phyloP scores from a whole-genome alignment of 2,888 invertebrate genomes.

The Endomychus coccineus region DNA sequence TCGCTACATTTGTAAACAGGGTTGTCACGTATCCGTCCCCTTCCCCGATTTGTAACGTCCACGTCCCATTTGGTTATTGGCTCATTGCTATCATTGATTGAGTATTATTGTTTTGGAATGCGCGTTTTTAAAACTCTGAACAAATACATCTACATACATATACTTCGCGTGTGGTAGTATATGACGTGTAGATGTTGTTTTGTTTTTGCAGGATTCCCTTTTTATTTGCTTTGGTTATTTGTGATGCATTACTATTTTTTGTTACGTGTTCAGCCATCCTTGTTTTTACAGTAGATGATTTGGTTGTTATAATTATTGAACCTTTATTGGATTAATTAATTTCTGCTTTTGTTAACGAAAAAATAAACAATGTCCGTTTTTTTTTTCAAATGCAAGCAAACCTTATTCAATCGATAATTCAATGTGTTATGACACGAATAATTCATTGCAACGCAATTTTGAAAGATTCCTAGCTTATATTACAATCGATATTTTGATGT shows the following conservation, averaged over 20 bases:
- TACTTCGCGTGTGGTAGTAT: conserved; percentile 7
- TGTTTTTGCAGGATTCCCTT: conserved; percentile 17
- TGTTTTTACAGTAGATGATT: conserved; percentile 25
- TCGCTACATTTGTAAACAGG: conserved; percentile 48
- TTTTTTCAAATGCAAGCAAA: too few relatives aligned
- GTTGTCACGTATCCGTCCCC: conserved; percentile 44
- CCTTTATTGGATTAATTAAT: conserved; percentile 25
- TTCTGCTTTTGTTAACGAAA: conserved; percentile 20
- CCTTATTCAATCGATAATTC: not conserved
- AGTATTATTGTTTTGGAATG: conserved; percentile 48
- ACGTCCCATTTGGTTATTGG: conserved; percentile 47
- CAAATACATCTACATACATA: conserved; percentile 37
- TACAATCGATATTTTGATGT: not conserved
- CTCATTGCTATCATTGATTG: conserved; percentile 48
- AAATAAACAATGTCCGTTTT: conserved; percentile 17
- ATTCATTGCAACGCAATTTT: not conserved
- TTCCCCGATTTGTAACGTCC: conserved; percentile 37
- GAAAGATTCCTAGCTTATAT: not conserved
- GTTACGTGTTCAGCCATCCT: conserved; percentile 16
- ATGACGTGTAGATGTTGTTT: conserved; percentile 17
- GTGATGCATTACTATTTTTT: conserved; percentile 14
- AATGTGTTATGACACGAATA: not conserved
- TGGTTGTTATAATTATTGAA: conserved; percentile 26
- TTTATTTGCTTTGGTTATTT: conserved; percentile 1
- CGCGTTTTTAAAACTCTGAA: conserved; percentile 47